phyloP scores from a whole-genome alignment of 2,113 vertebrate genomes.

The Monopterus albus region DNA sequence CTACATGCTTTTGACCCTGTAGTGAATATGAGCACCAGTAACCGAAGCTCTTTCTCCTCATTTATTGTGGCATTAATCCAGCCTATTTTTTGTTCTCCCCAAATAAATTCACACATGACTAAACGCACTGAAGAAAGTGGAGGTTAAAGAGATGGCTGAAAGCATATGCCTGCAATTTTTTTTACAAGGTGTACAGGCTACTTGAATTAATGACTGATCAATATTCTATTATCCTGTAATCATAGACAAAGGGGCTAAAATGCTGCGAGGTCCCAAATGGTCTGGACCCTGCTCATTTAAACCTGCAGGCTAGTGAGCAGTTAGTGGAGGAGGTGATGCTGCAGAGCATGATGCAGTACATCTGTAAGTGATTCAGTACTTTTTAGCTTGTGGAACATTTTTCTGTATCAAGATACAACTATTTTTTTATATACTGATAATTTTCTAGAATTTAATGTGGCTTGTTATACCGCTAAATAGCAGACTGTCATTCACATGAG shows the following conservation, averaged over 20 bases:
- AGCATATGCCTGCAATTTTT: slow-evolving; percentile 6
- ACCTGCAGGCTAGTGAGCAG: not conserved
- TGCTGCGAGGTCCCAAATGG: slow-evolving; percentile 37
- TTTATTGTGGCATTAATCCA: slow-evolving; percentile 7
- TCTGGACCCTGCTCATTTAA: slow-evolving; percentile 28
- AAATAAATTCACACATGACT: too few species aligned
- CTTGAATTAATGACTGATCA: slow-evolving; percentile 59
- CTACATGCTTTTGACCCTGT: slow-evolving; percentile 11
- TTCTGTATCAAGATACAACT: slow-evolving; percentile 14
- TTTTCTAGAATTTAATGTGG: not conserved
- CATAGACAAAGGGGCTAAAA: slow-evolving; percentile 24
- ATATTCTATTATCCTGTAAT: slow-evolving; percentile 66
- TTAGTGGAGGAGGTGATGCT: not conserved
- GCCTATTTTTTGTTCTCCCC: not conserved
- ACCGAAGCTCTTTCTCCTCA: not conserved
- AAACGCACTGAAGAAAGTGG: not conserved
- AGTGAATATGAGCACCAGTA: not conserved
- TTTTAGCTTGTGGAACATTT: slow-evolving; percentile 21
- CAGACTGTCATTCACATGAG: slow-evolving; percentile 4
- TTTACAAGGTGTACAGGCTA: slow-evolving; percentile 27
- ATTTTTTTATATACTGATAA: not conserved
- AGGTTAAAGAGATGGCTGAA: slow-evolving; percentile 15
- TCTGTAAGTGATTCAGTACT: slow-evolving; percentile 13
- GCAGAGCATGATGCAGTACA: slow-evolving; percentile 2
- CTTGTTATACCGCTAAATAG: not conserved